Conservation (phyloP, 2,113 vertebrate species). For the Podarcis cretensis region DNA sequence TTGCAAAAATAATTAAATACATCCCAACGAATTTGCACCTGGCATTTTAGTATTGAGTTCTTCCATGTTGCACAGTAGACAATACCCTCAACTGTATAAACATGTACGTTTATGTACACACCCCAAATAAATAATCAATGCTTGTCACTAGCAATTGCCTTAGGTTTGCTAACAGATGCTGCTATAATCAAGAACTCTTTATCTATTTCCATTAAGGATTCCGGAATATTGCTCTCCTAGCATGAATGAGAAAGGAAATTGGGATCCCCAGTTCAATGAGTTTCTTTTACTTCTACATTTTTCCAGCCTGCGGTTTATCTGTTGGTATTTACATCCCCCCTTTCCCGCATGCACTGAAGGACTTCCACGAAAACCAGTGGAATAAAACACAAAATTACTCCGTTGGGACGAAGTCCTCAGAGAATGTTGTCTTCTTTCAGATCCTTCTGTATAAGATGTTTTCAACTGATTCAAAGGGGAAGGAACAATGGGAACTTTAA, state of each 20-base stretch:
- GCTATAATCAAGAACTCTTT: not conserved
- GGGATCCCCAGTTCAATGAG: not conserved
- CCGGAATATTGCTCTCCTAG: not conserved
- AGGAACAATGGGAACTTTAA: no score
- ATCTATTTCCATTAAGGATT: constrained; percentile 7
- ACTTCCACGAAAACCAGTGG: not conserved
- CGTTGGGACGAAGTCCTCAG: not conserved
- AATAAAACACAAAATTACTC: not conserved
- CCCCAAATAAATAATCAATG: constrained; percentile 30
- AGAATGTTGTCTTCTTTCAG: not conserved
- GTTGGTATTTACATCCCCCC: not conserved
- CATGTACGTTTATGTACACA: not conserved
- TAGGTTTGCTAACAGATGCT: constrained; percentile 14
- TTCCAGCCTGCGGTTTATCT: not conserved
- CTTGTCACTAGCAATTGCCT: constrained; percentile 12
- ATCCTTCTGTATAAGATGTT: not conserved
- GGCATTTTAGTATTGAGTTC: not conserved
- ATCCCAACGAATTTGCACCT: not conserved
- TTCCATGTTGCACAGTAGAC: not conserved
- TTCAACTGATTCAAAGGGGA: not conserved
- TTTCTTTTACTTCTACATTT: not conserved
- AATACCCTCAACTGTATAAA: not conserved
- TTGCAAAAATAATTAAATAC: not conserved
- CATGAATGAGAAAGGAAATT: not conserved
- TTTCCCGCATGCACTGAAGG: not conserved